Conservation (phyloP, 2,797 vertebrate species). For the Hippopotamyrus pictus region DNA sequence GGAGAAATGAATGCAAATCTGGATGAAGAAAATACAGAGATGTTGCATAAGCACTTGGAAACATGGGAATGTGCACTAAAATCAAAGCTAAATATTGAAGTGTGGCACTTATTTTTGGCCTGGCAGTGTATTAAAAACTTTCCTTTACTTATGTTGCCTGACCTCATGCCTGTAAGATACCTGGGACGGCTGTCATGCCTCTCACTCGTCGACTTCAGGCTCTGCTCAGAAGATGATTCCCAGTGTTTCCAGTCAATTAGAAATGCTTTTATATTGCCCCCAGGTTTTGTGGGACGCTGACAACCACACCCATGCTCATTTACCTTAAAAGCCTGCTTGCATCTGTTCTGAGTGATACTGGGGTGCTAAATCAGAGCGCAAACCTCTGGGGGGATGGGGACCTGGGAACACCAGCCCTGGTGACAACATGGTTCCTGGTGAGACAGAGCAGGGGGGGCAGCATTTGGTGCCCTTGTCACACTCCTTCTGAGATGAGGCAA, state of each 20-base stretch:
- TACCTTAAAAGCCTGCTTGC: slow-evolving; percentile 60
- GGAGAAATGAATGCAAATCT: not conserved
- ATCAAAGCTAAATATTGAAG: not conserved
- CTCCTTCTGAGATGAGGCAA: not conserved
- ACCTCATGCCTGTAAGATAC: not conserved
- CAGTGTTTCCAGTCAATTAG: not conserved
- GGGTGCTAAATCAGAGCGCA: slow-evolving; percentile 11
- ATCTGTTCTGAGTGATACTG: slow-evolving; percentile 62
- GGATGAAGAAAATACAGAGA: not conserved
- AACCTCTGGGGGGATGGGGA: not conserved
- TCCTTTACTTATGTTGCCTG: not conserved
- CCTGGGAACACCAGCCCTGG: not conserved
- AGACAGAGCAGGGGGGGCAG: not conserved
- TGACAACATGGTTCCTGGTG: not conserved
- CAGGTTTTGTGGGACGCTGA: slow-evolving; percentile 23
- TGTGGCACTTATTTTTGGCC: not conserved
- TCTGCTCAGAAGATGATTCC: not conserved
- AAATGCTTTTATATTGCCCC: not conserved
- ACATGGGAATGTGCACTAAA: not conserved
- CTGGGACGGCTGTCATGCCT: not conserved
- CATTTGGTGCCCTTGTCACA: not conserved
- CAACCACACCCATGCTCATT: slow-evolving; percentile 49
- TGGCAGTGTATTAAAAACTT: not conserved
- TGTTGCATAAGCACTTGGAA: not conserved
- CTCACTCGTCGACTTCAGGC: not conserved